These are phyloP conservation scores for Mantis religiosa DNA, from an alignment of 2,888 invertebrate genomes.

Conservation along the genomic window DNA sequence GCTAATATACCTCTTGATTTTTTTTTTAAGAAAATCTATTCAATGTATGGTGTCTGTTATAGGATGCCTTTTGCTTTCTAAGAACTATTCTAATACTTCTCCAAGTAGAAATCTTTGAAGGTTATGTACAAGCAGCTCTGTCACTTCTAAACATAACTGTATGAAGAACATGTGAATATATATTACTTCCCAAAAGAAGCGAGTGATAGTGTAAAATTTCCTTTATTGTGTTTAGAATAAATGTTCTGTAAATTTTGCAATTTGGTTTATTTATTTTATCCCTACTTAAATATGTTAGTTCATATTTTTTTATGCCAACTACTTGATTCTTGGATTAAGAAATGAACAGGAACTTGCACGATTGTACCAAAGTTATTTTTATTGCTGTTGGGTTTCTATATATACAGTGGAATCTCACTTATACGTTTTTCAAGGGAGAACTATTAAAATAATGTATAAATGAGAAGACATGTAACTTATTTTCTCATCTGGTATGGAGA, in stretches of 20 bases:
- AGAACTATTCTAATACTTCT: conserved; percentile 18
- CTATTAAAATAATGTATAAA: too few species aligned
- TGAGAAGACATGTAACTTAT: too few species aligned
- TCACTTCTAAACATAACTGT: conserved; percentile 16
- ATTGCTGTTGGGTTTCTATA: too few species aligned
- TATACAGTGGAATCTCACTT: too few species aligned
- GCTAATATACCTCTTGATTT: conserved; percentile 11
- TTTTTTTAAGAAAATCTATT: conserved; percentile 2
- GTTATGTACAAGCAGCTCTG: background rate
- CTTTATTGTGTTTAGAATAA: conserved; percentile 26
- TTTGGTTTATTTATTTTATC: background rate
- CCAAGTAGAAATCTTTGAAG: background rate
- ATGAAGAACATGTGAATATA: conserved; percentile 17
- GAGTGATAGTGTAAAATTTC: conserved; percentile 22
- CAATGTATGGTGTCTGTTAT: conserved; percentile 26
- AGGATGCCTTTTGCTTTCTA: conserved; percentile 22
- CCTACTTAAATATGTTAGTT: too few species aligned
- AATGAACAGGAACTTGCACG: too few species aligned
- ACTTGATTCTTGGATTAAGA: too few species aligned
- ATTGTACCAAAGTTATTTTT: too few species aligned
- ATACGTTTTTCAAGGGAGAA: too few species aligned
- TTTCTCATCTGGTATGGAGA: too few species aligned
- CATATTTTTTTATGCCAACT: too few species aligned
- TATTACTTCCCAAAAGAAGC: conserved; percentile 12
- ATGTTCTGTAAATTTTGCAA: conserved; percentile 28